A percentile compares a stretch with the other conserved stretches of the same genome.
Evolutionary conservation across 2,797 vertebrate genomes (phyloP).

Genomic region (Poeciliopsis gracilis): DNA sequence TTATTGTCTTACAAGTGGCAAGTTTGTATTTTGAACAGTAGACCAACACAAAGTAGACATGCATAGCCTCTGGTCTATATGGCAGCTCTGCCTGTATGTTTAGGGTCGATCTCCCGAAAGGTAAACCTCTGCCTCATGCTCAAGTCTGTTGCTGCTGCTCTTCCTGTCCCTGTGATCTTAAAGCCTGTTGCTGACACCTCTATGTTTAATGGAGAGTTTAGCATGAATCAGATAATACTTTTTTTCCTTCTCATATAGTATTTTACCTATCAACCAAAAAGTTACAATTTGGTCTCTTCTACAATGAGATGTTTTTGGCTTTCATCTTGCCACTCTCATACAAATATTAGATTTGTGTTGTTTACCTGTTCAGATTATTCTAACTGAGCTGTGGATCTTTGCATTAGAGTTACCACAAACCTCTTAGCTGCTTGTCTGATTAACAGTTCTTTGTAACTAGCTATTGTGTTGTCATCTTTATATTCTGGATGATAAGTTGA

Average conservation of each 20-base stretch:
- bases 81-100: background rate
- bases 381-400: background rate
- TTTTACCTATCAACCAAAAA: background rate
- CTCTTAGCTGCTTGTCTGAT: background rate
- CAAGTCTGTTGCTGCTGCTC: background rate
- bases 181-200: background rate
- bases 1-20: background rate
- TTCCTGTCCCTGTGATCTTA: background rate
- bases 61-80: background rate
- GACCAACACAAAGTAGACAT: background rate
- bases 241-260: background rate
- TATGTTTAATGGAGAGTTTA: background rate
- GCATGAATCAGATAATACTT: background rate
- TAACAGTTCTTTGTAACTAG: background rate
- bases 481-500: constrained; percentile 1
- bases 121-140: background rate
- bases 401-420: background rate
- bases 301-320: background rate
- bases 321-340: background rate
- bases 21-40: background rate
- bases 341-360: background rate
- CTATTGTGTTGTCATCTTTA: background rate
- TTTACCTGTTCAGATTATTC: background rate
- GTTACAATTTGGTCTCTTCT: background rate
- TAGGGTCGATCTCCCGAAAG: background rate